These are phyloP conservation scores for Brachionus asplanchnoidis DNA, from an alignment of 1,140 invertebrate genomes.

Conservation along the genomic window DNA sequence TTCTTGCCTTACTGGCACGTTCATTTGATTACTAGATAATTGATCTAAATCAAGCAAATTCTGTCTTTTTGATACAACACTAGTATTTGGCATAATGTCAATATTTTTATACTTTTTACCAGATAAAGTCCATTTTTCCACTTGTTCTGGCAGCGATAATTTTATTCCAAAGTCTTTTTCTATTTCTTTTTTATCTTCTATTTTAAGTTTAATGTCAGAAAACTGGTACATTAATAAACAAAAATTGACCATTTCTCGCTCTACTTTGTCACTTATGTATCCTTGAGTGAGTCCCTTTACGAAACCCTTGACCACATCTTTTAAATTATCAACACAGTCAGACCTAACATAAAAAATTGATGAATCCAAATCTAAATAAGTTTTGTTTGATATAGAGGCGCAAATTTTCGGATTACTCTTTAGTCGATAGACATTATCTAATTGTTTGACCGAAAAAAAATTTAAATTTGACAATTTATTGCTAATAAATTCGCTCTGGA, in stretches of 20 bases:
- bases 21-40: neutral
- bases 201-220: neutral
- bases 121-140: neutral
- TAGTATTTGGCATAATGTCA: neutral
- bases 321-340: constrained; percentile 10
- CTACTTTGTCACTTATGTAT: neutral
- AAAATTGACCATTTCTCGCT: neutral
- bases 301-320: neutral
- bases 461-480: neutral
- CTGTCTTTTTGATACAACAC: neutral
- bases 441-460: neutral
- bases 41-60: neutral
- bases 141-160: neutral
- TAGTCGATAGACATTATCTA: neutral
- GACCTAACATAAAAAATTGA: neutral
- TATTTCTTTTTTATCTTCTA: neutral
- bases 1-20: neutral
- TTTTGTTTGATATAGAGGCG: neutral
- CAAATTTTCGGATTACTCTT: neutral
- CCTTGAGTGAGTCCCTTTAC: neutral
- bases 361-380: neutral
- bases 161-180: constrained; percentile 13
- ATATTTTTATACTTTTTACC: neutral
- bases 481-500: neutral
- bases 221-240: constrained; percentile 11